Conservation (phyloP, 2,888 invertebrate species). For the Prenolepis imparis region DNA sequence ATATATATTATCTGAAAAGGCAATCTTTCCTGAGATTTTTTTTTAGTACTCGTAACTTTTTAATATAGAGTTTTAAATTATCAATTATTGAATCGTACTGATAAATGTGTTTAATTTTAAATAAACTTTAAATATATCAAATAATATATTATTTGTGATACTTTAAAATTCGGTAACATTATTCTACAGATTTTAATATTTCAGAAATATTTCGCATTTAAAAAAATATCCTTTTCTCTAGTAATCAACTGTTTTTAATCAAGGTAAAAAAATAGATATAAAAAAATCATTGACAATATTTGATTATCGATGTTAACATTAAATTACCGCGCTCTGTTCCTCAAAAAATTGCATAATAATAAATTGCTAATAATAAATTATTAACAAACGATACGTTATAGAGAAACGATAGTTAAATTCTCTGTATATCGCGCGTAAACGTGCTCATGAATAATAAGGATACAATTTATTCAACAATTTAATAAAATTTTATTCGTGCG, state of each 20-base stretch:
- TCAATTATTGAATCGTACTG: background rate
- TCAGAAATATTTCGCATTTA: background rate
- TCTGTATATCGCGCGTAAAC: background rate
- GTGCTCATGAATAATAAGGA: background rate
- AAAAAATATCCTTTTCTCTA: background rate
- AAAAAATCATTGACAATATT: background rate
- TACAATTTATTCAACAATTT: constrained; percentile 17
- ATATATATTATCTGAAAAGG: background rate
- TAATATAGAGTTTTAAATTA: background rate
- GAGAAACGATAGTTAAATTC: background rate
- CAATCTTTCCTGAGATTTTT: background rate
- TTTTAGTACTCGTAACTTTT: background rate
- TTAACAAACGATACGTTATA: background rate
- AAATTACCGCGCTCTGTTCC: background rate
- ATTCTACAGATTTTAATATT: constrained; percentile 11
- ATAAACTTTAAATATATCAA: background rate
- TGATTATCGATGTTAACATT: background rate
- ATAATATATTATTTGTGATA: background rate
- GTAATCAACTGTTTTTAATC: background rate
- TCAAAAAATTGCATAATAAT: background rate
- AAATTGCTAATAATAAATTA: background rate
- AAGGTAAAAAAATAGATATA: background rate
- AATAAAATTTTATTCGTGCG: constrained; percentile 9
- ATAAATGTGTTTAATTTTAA: background rate
- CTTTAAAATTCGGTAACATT: background rate